Conservation (phyloP, 2,797 vertebrate species). For the Acipenser transmontanus region DNA sequence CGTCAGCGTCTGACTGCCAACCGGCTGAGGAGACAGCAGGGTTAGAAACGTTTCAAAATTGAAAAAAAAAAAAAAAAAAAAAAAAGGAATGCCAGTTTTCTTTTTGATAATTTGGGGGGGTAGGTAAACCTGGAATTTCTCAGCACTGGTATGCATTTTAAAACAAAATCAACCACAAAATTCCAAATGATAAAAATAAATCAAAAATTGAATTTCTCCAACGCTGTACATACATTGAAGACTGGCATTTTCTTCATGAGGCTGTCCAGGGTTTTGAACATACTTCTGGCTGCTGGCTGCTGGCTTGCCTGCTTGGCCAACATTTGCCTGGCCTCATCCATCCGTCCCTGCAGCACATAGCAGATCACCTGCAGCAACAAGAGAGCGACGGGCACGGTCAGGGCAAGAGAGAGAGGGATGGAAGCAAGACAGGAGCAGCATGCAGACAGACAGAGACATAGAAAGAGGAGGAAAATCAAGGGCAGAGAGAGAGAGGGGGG, state of each 20-base stretch:
- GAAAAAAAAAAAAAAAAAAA: no score
- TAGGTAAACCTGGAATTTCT: no score
- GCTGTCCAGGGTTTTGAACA: constrained; percentile 76
- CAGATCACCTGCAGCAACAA: constrained; percentile 65
- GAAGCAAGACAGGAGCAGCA: no score
- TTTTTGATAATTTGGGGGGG: no score
- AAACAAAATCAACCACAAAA: no score
- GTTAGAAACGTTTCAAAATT: no score
- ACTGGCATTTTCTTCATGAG: constrained; percentile 89
- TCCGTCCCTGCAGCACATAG: constrained; percentile 84
- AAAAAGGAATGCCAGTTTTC: no score
- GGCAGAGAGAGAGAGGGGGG: neutral
- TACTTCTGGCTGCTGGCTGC: constrained; percentile 57
- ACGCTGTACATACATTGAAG: constrained; percentile 64
- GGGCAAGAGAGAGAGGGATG: neutral
- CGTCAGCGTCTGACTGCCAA: constrained; percentile 74
- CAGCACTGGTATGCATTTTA: no score
- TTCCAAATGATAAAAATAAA: no score
- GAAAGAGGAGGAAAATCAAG: neutral
- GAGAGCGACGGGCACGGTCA: constrained; percentile 10
- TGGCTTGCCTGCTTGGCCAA: constrained; percentile 73
- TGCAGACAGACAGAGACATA: no score
- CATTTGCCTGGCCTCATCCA: constrained; percentile 84
- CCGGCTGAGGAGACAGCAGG: constrained; percentile 51
- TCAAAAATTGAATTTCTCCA: no score